These are phyloP conservation scores for Spodoptera litura DNA, from an alignment of 1,140 invertebrate species.

Conservation along the genomic window DNA sequence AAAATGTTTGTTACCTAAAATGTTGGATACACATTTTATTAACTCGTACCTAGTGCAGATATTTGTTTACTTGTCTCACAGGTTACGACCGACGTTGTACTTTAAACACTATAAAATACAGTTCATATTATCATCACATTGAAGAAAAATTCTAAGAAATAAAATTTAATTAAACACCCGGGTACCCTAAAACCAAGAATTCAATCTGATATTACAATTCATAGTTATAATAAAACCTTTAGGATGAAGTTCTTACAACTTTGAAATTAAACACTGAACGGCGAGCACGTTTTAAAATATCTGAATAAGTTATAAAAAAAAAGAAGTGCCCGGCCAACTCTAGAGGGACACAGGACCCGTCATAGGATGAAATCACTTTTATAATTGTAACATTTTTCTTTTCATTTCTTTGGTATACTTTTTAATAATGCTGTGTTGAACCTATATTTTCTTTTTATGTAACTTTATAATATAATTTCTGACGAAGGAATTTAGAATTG, in stretches of 20 bases:
- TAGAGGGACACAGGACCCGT: constrained; percentile 3
- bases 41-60: no score
- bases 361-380: constrained; percentile 29
- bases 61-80: no score
- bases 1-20: no score
- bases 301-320: constrained; percentile 30
- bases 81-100: no score
- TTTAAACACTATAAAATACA: no score
- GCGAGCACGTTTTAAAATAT: constrained; percentile 27
- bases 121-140: no score
- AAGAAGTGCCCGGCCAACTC: constrained; percentile 1
- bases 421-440: constrained; percentile 18
- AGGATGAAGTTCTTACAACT: constrained; percentile 52
- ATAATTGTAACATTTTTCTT: constrained; percentile 28
- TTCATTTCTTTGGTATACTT: constrained; percentile 23
- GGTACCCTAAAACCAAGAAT: not conserved
- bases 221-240: constrained; percentile 61
- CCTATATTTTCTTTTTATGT: constrained; percentile 8
- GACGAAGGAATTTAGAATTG: not conserved
- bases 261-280: constrained; percentile 43
- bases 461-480: not conserved
- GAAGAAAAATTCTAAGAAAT: no score
- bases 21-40: no score
- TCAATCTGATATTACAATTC: constrained; percentile 23
- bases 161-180: not conserved